Evolutionary conservation across 2,797 vertebrate species (phyloP).

Genomic region (Adrianichthys oophorus): DNA sequence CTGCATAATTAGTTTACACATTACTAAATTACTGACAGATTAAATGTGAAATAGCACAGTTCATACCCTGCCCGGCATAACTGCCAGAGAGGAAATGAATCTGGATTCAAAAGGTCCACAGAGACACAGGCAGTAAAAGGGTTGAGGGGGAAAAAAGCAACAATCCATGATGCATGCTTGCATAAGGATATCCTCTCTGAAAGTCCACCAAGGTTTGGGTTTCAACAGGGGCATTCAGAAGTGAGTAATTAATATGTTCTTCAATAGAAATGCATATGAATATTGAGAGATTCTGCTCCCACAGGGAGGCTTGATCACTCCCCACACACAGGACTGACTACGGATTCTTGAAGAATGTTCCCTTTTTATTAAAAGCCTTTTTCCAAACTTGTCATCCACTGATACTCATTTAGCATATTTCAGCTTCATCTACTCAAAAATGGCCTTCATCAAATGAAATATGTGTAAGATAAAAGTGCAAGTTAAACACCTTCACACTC

Average conservation of each 20-base stretch:
- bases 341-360: slow-evolving; percentile 13
- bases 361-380: slow-evolving; percentile 43
- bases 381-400: slow-evolving; percentile 29
- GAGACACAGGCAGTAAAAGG: slow-evolving; percentile 85
- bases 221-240: slow-evolving; percentile 78
- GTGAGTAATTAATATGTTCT: slow-evolving; percentile 84
- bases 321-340: slow-evolving; percentile 16
- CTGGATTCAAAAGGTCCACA: slow-evolving; percentile 98
- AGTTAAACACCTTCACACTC: slow-evolving; percentile 10
- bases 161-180: slow-evolving; percentile 92
- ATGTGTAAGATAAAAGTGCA: background rate
- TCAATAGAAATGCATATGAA: slow-evolving; percentile 83
- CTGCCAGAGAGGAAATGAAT: slow-evolving; percentile 99
- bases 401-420: slow-evolving; percentile 14
- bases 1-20: slow-evolving; percentile 99
- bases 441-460: too few species aligned
- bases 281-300: slow-evolving; percentile 48
- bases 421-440: background rate
- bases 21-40: slow-evolving; percentile 99
- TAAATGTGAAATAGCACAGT: slow-evolving; percentile 99
- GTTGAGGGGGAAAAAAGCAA: slow-evolving; percentile 46
- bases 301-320: slow-evolving; percentile 37
- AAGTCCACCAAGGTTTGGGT: slow-evolving; percentile 80
- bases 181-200: slow-evolving; percentile 89
- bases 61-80: slow-evolving; percentile 92